Evolutionary conservation across 2,888 invertebrate genomes (phyloP), one percentile per base, ranked within the genome.

Genomic region (Eupithecia exiguata): DNA sequence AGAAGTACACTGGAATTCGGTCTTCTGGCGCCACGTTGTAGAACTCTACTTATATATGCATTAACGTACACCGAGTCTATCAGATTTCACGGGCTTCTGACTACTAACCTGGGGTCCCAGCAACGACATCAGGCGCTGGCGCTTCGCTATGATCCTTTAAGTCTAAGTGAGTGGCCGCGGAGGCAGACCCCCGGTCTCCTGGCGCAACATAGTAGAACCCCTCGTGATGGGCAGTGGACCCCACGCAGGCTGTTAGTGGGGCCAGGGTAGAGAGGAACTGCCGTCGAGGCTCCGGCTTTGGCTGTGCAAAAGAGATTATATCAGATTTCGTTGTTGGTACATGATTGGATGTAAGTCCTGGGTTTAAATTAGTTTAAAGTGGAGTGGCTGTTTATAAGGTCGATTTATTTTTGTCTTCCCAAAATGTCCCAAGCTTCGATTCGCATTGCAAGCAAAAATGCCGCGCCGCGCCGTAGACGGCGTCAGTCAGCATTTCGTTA

Each of bases 201-300:
- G 92, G 95, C 0, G 96, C 95, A 9, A 95, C 92, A 74, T 93
- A 95, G 84, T 94, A 94, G 83, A 94, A 94, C 0, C 94, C 93
- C 77, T 94, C 94, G 80, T 93, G 93, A 69, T 93, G 93, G 7
- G 91, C 91, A 0, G 94, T 89, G 58, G 94, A 94, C 0, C 96
- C 95, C 14, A 97, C 97, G 84, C 97, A 97, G 2, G 97, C 96
- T 1, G 97, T 97, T 62, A 97, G 90, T 0, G 97, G 97, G 0
- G 97, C 97, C 74, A 97, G 88, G 0, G 97, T 97, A 0, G 97
- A 96, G 36, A 97, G 90, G 88, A 98, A 97, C 89, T 97, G 97
- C 73, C 97, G 95, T 63, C 97, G 95, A 0, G 96, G 95, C 83
- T 97, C 97, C 1, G 94, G 83, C 73, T 95, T 94, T 1, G 95